Evolutionary conservation across 2,113 vertebrate species (phyloP).

Genomic region (Pandion haliaetus): DNA sequence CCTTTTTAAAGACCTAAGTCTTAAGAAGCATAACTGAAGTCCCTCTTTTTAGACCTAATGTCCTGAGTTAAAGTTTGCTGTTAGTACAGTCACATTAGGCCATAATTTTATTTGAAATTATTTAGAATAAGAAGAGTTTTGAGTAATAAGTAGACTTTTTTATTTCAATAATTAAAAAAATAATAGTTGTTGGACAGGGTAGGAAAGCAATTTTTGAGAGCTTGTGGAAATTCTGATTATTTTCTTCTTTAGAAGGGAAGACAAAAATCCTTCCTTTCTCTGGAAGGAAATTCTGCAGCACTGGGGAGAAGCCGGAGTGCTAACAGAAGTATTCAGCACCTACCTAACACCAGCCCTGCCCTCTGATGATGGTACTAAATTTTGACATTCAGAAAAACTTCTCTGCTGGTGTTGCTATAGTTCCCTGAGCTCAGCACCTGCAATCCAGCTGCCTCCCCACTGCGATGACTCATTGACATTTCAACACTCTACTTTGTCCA

Average conservation of each 20-base stretch:
- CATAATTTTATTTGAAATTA: background rate
- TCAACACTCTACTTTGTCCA: constrained; percentile 30
- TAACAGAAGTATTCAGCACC: constrained; percentile 26
- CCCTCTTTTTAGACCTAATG: background rate
- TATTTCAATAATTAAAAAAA: background rate
- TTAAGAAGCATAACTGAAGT: background rate
- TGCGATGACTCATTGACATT: constrained; percentile 19
- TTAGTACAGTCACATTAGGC: background rate
- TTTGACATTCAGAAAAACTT: constrained; percentile 12
- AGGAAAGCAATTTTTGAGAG: background rate
- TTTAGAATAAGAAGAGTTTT: background rate
- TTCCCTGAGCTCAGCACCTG: constrained; percentile 49
- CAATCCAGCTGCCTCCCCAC: constrained; percentile 42
- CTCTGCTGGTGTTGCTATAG: constrained; percentile 12
- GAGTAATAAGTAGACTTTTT: background rate
- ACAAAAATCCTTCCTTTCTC: background rate
- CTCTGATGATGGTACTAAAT: constrained; percentile 28
- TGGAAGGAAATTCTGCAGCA: background rate
- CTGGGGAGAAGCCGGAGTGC: background rate
- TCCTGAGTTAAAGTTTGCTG: background rate
- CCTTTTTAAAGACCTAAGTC: background rate
- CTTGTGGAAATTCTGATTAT: background rate
- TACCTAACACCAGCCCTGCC: background rate
- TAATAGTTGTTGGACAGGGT: background rate
- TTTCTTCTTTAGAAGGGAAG: background rate